Evolutionary conservation across 2,888 invertebrate genomes (phyloP), one percentile per base, ranked within the genome.

Genomic region (Dermolepida albohirtum): DNA sequence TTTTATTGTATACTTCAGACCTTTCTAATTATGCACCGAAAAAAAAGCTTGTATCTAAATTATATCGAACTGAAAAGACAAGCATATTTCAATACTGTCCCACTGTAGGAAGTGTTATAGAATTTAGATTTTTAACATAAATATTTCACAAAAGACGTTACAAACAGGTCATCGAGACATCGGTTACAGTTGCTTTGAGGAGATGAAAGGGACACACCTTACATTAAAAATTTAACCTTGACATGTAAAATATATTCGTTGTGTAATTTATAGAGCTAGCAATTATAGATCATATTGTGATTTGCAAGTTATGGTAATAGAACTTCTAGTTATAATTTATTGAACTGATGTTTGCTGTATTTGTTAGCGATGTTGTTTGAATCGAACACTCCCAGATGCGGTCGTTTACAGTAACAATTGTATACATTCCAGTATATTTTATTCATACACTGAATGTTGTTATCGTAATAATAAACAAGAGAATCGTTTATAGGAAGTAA

Each of bases 281-380:
- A 78, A 77, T 76, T 76, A 76, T 74, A 77, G 78, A 78, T 78
- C 75, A 73, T 74, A 78, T 77, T 76, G 73, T 75, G 72, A 74
- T 77, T 74, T 73, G 75, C 74, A 69, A 67, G 70, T 68, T 70
- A 71, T 71, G 70, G 70, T 50, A 66, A 69, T 71, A 65, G 68
- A 70, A 71, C 68, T 51, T 52, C 47, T 52, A 71, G 70, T 57
- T 65, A 69, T 70, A 72, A 72, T 72, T 72, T 71, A 72, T 70
- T 54, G 69, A 65, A 49, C 66, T 66, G 69, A 71, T 71, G 70
- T 67, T 68, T 44, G 62, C 62, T 47, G 59, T 62, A 49, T 47
- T 62, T 47, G 68, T 59, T 72, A 52, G 52, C 49, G 59, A 59
- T 29, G 66, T 71, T 54, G 64, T 55, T 68, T 52, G 68, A 29